A percentile compares a stretch with the other conserved stretches of the same genome.
These are phyloP conservation scores for Hyles euphorbiae DNA, from an alignment of 1,140 invertebrate genomes.

Conservation along the genomic window DNA sequence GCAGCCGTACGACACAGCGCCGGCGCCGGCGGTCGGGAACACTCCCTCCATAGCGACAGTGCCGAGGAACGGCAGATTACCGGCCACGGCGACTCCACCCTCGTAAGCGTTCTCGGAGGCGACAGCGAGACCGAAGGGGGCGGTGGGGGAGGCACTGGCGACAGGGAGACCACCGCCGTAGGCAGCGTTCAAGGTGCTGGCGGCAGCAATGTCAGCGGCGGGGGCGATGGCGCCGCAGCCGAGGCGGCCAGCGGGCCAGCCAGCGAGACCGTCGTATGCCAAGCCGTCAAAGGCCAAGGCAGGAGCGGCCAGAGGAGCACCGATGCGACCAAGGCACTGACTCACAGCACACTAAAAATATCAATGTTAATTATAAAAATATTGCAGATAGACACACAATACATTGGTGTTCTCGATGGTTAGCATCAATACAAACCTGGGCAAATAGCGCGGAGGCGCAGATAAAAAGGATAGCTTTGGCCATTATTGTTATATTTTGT, in stretches of 20 bases:
- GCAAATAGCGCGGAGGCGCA: neutral
- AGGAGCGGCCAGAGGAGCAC: neutral
- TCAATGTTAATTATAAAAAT: neutral
- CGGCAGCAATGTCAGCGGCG: constrained; percentile 8
- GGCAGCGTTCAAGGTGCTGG: constrained; percentile 17
- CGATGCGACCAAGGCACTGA: constrained; percentile 1
- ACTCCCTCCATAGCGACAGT: constrained; percentile 35
- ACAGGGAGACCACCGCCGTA: constrained; percentile 28
- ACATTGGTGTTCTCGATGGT: neutral
- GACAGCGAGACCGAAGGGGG: constrained; percentile 28
- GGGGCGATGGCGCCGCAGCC: constrained; percentile 1
- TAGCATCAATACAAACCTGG: constrained; percentile 1
- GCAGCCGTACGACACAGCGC: constrained; percentile 25
- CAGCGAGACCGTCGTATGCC: neutral
- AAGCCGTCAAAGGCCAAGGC: neutral
- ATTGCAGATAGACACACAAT: neutral
- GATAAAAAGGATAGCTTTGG: neutral
- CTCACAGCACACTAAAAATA: neutral
- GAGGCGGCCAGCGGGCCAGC: neutral
- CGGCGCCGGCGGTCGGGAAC: constrained; percentile 38
- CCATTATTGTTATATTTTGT: neutral
- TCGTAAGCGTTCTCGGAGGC: constrained; percentile 32
- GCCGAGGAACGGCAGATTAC: constrained; percentile 42
- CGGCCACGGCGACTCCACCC: constrained; percentile 28
- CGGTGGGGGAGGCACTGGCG: constrained; percentile 28